Evolutionary conservation across 2,888 invertebrate species (phyloP), one percentile per base, ranked within the genome.

Genomic region (Odontocerum albicorne): DNA sequence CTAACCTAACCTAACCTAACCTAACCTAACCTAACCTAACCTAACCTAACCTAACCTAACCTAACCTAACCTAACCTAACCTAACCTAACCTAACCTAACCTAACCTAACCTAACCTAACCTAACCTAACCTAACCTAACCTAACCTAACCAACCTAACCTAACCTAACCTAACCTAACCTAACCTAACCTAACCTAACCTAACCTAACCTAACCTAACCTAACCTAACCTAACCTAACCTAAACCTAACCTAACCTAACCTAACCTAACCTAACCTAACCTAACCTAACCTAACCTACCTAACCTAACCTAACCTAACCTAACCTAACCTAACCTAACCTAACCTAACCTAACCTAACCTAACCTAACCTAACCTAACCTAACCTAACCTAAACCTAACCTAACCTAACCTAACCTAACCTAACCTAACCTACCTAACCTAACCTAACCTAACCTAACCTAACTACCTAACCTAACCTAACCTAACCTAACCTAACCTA

Each of bases 331-430:
- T 33, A 32, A 50, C 15, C 50, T 33, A 19, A 50, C 27, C 50
- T 33, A 40, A 42, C 39, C 54, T 42, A 40, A 47, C 2, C 39
- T 19, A 17, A 40, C 13, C 10, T 3, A 35, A 21, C 62, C 56
- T 46, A 42, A 51, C 45, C 46, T 46, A 31, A 52, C 43, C 49
- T 21, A 49, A 43, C 38, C 39, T 21, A 38, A 43, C 38, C 44
- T 32, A 44, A 47, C 56, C 53, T 33, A 46, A 53, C 38, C 53
- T 40, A 39, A 53, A 46, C 53, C 46, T 46, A 53, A 53, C 53
- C 53, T 35, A 35, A 51, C 43, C 43, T 43, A 43, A 43, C 43
- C 57, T 55, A 61, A 61, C 57, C 57, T 55, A 58, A 59, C 56
- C 55, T 52, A 55, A 33, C 15, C 36, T 45, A 52, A 61, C 62